phyloP scores from a whole-genome alignment of 2,113 vertebrate genomes.

The Deroptyus accipitrinus region DNA sequence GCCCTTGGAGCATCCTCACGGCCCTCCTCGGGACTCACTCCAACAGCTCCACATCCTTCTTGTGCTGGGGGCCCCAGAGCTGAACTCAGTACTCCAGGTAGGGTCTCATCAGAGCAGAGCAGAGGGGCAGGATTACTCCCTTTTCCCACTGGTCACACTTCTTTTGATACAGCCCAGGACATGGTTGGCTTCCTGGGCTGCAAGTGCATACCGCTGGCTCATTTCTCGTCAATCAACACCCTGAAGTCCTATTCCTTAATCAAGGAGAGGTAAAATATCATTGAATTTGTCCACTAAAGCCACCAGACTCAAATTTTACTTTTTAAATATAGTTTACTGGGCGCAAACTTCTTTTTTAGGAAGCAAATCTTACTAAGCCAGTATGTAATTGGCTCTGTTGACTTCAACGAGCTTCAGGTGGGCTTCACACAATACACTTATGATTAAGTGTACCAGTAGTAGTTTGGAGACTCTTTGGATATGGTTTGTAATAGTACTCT shows the following conservation, averaged over 20 bases:
- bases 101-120: neutral
- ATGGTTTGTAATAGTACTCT: neutral
- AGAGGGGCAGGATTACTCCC: neutral
- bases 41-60: neutral
- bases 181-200: neutral
- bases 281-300: neutral
- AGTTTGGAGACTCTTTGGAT: neutral
- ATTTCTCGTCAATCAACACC: neutral
- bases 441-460: neutral
- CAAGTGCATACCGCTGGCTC: neutral
- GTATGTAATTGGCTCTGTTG: neutral
- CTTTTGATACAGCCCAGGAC: neutral
- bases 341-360: neutral
- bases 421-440: neutral
- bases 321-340: neutral
- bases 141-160: neutral
- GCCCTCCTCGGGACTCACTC: neutral
- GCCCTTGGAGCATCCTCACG: neutral
- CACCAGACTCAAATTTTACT: neutral
- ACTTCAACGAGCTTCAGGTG: neutral
- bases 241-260: neutral
- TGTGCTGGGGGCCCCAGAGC: neutral
- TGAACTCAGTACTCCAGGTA: neutral
- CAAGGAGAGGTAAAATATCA: neutral
- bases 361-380: neutral